phyloP scores from a whole-genome alignment of 2,113 vertebrate genomes.

The Accipiter cooperii region DNA sequence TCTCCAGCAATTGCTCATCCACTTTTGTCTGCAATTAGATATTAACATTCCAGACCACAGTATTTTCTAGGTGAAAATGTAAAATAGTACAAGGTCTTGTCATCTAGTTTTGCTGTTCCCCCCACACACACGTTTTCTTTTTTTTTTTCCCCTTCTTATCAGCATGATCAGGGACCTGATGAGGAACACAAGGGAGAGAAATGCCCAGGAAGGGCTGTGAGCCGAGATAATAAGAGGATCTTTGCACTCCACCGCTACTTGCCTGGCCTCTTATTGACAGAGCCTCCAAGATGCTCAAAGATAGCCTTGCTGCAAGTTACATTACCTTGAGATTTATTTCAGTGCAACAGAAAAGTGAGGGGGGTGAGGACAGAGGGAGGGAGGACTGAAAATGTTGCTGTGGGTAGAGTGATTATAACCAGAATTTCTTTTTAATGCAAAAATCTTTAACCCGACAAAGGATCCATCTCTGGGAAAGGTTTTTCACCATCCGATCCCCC shows the following conservation, averaged over 20 bases:
- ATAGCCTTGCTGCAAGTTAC: slow-evolving; percentile 9
- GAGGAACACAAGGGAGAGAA: slow-evolving; percentile 24
- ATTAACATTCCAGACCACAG: slow-evolving; percentile 24
- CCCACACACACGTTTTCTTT: not conserved
- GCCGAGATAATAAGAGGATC: not conserved
- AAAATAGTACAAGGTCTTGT: slow-evolving; percentile 10
- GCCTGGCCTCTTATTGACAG: slow-evolving; percentile 21
- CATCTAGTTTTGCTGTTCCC: not conserved
- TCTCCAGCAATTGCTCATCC: slow-evolving; percentile 30
- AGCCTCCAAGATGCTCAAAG: slow-evolving; percentile 28
- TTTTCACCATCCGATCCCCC: slow-evolving; percentile 10
- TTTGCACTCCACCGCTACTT: not conserved
- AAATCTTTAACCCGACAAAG: slow-evolving; percentile 59
- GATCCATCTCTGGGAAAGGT: slow-evolving; percentile 58
- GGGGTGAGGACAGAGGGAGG: not conserved
- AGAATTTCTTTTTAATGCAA: slow-evolving; percentile 68
- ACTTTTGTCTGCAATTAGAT: slow-evolving; percentile 58
- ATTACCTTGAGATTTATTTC: slow-evolving; percentile 55
- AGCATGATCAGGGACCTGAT: slow-evolving; percentile 12
- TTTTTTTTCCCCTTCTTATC: not conserved
- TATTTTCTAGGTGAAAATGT: slow-evolving; percentile 16
- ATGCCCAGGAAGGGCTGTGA: not conserved
- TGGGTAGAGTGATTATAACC: slow-evolving; percentile 53
- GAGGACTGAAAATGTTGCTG: slow-evolving; percentile 7
- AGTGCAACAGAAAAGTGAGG: not conserved